These are phyloP conservation scores for Ptychoptera contaminata DNA, from an alignment of 2,888 invertebrate species.

Conservation along the genomic window DNA sequence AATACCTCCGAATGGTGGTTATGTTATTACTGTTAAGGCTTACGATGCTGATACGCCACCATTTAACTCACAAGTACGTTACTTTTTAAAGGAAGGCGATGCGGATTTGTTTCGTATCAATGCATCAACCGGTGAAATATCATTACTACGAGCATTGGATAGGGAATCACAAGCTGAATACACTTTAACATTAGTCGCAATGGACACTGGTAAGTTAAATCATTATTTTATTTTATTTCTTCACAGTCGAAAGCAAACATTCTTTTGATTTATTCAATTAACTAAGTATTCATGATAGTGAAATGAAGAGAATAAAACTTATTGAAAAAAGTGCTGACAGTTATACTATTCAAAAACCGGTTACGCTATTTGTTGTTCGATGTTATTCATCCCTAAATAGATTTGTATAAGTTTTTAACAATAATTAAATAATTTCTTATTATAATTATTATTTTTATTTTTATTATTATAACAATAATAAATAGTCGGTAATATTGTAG, in stretches of 20 bases:
- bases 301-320: too few relatives aligned
- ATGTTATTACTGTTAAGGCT: slow-evolving; percentile 69
- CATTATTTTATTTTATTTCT: slow-evolving; percentile 1
- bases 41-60: slow-evolving; percentile 84
- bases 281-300: too few relatives aligned
- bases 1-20: slow-evolving; percentile 62
- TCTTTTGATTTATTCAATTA: too few relatives aligned
- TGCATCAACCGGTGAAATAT: slow-evolving; percentile 81
- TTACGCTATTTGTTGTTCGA: too few relatives aligned
- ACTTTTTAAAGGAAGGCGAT: slow-evolving; percentile 87
- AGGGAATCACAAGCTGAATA: slow-evolving; percentile 73
- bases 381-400: too few relatives aligned
- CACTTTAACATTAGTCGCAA: slow-evolving; percentile 71
- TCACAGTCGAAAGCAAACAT: neutral
- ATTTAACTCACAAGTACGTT: slow-evolving; percentile 78
- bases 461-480: too few relatives aligned
- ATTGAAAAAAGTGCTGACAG: too few relatives aligned
- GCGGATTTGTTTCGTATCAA: slow-evolving; percentile 82
- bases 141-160: slow-evolving; percentile 65
- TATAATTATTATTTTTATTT: too few relatives aligned
- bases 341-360: too few relatives aligned
- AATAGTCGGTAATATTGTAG: too few relatives aligned
- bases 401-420: too few relatives aligned
- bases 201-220: slow-evolving; percentile 72
- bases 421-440: too few relatives aligned